Evolutionary conservation across 2,797 vertebrate genomes (phyloP), one percentile per base, ranked within the genome.

Genomic region (Liasis olivaceus): DNA sequence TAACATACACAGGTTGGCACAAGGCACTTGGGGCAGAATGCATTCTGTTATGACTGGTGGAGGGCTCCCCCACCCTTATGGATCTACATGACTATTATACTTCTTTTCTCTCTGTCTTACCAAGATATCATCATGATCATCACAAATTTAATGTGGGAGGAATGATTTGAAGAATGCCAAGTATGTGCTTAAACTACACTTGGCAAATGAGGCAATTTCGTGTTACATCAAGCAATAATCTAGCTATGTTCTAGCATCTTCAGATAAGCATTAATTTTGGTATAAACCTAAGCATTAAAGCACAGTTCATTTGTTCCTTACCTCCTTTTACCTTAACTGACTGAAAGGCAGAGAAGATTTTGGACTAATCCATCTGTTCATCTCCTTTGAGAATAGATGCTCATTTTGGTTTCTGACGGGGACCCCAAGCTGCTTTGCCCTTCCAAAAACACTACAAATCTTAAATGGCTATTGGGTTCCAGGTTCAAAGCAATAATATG

Each of bases 271-370:
- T 31, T 58, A 87, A 42, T 59, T 26, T 89, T 89, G 81, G 59
- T 87, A 89, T 72, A 92, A 89, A 8, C 20, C 47, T 13, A 47
- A 60, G 56, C 26, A 92, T 42, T 84, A 36, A 63, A 58, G 26
- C 86, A 62, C 72, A 84, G 84, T 63, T 77, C 6, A 89, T 62
- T 81, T 88, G 42, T 92, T 89, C 51, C 69, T 92, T 60, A n/a
- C 42, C 36, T 63, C 58, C 47, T 85, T 77, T 77, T 42, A 22
- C 36, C 60, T 22, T 56, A 91, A 86, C 64, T 84, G 47, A 84
- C 59, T 36, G 59, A 64, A 51, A 85, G 54, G 64, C 28, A 17
- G 85, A 87, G 15, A 26, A 91, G 51, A 89, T 64, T 92, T 89
- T 58, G 5, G 72, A 22, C 72, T 89, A 84, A 59, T 12, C 60